phyloP scores from a whole-genome alignment of 2,113 vertebrate genomes.

The Chloropsis hardwickii region DNA sequence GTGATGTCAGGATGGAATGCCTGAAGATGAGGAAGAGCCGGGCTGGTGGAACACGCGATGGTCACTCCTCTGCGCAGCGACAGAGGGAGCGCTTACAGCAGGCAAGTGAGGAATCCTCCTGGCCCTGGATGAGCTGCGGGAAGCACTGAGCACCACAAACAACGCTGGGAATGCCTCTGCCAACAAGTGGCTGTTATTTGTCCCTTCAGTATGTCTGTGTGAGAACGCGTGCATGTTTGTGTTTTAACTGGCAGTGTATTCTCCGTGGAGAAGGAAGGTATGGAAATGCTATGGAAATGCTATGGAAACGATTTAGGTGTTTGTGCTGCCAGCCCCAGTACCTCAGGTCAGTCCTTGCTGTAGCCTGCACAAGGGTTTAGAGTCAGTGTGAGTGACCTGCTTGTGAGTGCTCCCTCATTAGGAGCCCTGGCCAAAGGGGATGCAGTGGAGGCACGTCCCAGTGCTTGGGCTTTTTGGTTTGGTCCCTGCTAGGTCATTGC shows the following conservation, averaged over 20 bases:
- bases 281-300: neutral
- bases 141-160: neutral
- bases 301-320: fast-evolving
- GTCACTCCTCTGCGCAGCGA: slow-evolving; percentile 40
- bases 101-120: neutral
- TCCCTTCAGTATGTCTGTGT: neutral
- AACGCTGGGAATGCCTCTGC: neutral
- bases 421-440: neutral
- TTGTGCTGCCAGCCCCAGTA: neutral
- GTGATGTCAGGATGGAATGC: slow-evolving; percentile 7
- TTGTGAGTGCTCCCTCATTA: fast-evolving
- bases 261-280: neutral
- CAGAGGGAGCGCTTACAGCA: slow-evolving; percentile 59
- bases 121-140: fast-evolving
- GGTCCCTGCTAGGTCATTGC: neutral
- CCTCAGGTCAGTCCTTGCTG: fast-evolving
- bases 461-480: neutral
- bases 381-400: neutral
- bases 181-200: neutral
- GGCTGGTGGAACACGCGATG: slow-evolving; percentile 57
- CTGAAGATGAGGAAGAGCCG: slow-evolving; percentile 5
- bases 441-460: neutral
- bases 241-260: neutral
- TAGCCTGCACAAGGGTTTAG: neutral
- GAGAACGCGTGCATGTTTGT: neutral